These are phyloP conservation scores for Ctena decussata DNA, from an alignment of 2,888 invertebrate species.

Conservation along the genomic window DNA sequence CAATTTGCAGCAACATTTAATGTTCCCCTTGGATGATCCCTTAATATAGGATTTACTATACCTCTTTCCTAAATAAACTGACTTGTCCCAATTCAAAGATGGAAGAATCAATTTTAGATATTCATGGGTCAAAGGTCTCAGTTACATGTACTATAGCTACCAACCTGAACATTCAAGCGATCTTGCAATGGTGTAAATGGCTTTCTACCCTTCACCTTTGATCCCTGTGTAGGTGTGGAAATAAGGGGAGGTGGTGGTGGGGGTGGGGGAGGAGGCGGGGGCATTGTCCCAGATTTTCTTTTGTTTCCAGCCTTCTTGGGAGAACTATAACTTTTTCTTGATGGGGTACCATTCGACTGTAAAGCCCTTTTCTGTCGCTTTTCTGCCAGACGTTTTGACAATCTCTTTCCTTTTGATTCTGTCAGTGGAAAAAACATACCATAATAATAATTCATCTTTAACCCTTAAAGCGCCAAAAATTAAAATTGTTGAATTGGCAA, in stretches of 20 bases:
- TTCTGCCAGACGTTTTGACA: slow-evolving; percentile 68
- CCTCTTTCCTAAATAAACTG: no score
- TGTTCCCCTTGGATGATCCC: no score
- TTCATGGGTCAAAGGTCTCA: no score
- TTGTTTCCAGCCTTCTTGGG: neutral
- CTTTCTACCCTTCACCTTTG: slow-evolving; percentile 21
- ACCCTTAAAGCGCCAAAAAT: no score
- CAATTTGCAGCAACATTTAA: no score
- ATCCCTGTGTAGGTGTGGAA: slow-evolving; percentile 10
- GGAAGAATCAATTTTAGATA: no score
- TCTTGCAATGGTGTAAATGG: slow-evolving; percentile 64
- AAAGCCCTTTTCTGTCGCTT: slow-evolving; percentile 46
- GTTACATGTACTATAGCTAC: neutral
- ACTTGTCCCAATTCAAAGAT: no score
- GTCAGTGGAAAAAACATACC: no score
- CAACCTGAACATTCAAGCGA: slow-evolving; percentile 43
- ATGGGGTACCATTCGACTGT: slow-evolving; percentile 25
- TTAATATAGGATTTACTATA: no score
- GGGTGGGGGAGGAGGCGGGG: slow-evolving; percentile 69
- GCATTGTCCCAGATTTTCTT: neutral
- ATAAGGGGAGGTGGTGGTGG: slow-evolving; percentile 64
- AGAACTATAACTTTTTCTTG: neutral
- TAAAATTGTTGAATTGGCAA: no score
- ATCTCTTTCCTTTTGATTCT: slow-evolving; percentile 72
- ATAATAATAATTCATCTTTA: no score